phyloP scores from a whole-genome alignment of 2,888 invertebrate genomes.

The Orchestes rusci region DNA sequence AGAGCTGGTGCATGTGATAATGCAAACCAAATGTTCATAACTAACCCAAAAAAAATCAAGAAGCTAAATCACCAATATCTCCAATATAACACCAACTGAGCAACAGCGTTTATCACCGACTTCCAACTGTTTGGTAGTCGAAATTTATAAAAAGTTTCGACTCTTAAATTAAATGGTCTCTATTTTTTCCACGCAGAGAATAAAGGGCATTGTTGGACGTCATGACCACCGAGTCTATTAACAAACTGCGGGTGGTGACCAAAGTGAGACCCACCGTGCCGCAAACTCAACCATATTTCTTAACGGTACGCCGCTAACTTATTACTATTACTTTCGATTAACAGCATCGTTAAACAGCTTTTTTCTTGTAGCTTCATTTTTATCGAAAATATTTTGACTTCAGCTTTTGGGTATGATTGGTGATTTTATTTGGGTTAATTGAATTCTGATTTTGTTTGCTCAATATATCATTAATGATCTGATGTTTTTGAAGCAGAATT shows the following conservation, averaged over 20 bases:
- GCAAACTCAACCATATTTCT: slow-evolving; percentile 22
- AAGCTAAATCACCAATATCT: too few species aligned
- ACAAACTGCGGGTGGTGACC: slow-evolving; percentile 35
- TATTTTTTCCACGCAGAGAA: slow-evolving; percentile 24
- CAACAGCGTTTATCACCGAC: slow-evolving; percentile 23
- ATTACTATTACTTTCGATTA: slow-evolving; percentile 17
- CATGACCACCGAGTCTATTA: slow-evolving; percentile 34
- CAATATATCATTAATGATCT: too few species aligned
- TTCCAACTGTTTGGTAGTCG: slow-evolving; percentile 25
- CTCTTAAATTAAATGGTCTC: slow-evolving; percentile 27
- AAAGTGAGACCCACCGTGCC: slow-evolving; percentile 28
- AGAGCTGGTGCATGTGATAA: too few species aligned
- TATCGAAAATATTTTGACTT: too few species aligned
- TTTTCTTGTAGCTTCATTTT: too few species aligned
- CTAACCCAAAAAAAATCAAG: too few species aligned
- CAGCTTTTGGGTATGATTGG: too few species aligned
- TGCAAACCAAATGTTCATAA: too few species aligned
- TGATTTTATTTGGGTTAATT: too few species aligned
- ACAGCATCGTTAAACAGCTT: too few species aligned
- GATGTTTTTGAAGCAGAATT: too few species aligned
- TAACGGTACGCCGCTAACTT: slow-evolving; percentile 18
- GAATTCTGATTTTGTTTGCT: too few species aligned
- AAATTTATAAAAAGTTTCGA: slow-evolving; percentile 28
- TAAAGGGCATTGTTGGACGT: slow-evolving; percentile 22
- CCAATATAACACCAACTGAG: slow-evolving; percentile 11